Evolutionary conservation across 1,140 invertebrate genomes (phyloP), one percentile per base, ranked within the genome.

Genomic region (Lepeophtheirus salmonis): DNA sequence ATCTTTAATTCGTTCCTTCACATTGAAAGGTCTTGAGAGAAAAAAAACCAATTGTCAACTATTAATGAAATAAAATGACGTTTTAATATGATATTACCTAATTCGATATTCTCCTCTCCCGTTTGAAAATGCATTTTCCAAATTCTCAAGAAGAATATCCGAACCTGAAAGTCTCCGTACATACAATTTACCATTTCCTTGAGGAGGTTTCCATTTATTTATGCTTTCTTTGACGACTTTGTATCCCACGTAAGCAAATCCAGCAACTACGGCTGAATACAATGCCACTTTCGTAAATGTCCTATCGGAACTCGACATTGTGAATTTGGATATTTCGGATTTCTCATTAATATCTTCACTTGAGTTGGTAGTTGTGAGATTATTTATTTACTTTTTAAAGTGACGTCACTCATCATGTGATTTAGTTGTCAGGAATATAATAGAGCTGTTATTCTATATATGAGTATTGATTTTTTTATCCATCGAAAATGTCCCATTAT

Each of bases 1-100:
- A 63, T 77, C 74, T 22, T 72, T 65, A 49, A 77, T 75, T 56
- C 76, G 63, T 62, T 77, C 74, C 64, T 65, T 65, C 1, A 69
- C 64, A 24, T 48, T 60, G 18, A 64, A 49, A 13, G 52, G 60
- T 23, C 50, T 50, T 12, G 62, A 21, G 13, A 53, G 24, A 22
- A 63, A 41, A 41, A 41, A 6, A 41, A 41, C n/a, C n/a, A n/a
- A n/a, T n/a, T n/a, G n/a, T n/a, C n/a, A n/a, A n/a, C n/a, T n/a
- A n/a, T n/a, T n/a, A n/a, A n/a, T n/a, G n/a, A n/a, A n/a, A n/a
- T n/a, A n/a, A n/a, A n/a, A n/a, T n/a, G n/a, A n/a, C n/a, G n/a
- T n/a, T n/a, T n/a, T n/a, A n/a, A n/a, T n/a, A n/a, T n/a, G n/a
- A n/a, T n/a, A 6, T 41, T n/a, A 41, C 30, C n/a, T 41, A 6